Conservation (phyloP, 2,113 vertebrate species). For the Chionomys nivalis region DNA sequence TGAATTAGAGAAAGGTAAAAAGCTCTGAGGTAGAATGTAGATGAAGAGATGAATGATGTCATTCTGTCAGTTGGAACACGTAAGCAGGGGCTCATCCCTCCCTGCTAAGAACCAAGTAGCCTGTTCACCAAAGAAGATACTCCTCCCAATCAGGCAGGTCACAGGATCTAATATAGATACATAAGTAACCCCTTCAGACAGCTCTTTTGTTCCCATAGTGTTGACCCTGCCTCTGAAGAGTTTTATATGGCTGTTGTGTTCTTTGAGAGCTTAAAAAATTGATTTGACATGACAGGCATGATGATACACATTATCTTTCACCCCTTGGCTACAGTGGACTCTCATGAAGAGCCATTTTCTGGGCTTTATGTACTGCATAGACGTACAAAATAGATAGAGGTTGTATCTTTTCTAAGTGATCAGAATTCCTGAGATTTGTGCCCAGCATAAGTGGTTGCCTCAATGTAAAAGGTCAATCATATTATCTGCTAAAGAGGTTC, state of each 20-base stretch:
- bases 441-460: constrained; percentile 6
- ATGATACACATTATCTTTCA: constrained; percentile 19
- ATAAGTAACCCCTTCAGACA: neutral
- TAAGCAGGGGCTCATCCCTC: neutral
- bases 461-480: constrained; percentile 71
- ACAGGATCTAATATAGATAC: neutral
- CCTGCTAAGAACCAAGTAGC: neutral
- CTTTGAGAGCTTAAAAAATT: neutral
- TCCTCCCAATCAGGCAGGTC: neutral
- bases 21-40: neutral
- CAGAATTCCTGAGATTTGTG: constrained; percentile 41
- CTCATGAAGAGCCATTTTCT: constrained; percentile 12
- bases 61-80: neutral
- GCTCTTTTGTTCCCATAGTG: neutral
- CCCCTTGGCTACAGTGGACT: neutral
- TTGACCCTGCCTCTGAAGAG: neutral
- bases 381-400: constrained; percentile 6
- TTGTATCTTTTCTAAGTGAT: constrained; percentile 23
- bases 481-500: constrained; percentile 69
- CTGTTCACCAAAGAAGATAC: neutral
- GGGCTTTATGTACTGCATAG: neutral
- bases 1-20: neutral
- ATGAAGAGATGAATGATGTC: neutral
- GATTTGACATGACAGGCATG: constrained; percentile 6
- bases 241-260: constrained; percentile 51